These are phyloP conservation scores for Pollenia labialis DNA, from an alignment of 2,888 invertebrate genomes.

Conservation along the genomic window DNA sequence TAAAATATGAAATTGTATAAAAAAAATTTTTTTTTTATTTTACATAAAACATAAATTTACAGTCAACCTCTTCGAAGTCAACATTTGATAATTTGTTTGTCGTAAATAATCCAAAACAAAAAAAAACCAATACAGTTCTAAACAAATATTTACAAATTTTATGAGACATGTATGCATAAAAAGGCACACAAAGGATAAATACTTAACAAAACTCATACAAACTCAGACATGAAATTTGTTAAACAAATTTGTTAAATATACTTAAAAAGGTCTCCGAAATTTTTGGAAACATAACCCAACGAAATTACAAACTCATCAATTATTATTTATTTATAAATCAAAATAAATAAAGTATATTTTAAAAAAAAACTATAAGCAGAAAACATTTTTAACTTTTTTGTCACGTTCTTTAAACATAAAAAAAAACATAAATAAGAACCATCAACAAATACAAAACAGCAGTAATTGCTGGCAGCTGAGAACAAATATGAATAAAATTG, in stretches of 20 bases:
- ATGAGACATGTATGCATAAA: background rate
- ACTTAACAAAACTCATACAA: background rate
- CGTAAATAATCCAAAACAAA: background rate
- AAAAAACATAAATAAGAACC: too few species aligned
- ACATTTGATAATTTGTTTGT: slow-evolving; percentile 6
- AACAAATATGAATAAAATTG: background rate
- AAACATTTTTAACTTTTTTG: slow-evolving; percentile 1
- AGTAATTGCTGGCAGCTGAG: background rate
- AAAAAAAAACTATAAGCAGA: background rate
- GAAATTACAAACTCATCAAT: slow-evolving; percentile 34
- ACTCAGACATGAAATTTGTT: background rate
- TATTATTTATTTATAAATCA: slow-evolving; percentile 57
- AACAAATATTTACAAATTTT: slow-evolving; percentile 19
- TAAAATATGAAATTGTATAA: too few species aligned
- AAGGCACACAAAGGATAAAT: background rate
- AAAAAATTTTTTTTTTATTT: too few species aligned
- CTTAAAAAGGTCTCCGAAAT: background rate
- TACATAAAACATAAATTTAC: too few species aligned
- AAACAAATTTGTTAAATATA: slow-evolving; percentile 29
- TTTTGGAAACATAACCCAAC: background rate
- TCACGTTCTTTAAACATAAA: slow-evolving; percentile 28
- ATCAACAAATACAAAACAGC: background rate
- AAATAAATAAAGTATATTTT: slow-evolving; percentile 7
- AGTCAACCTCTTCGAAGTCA: background rate
- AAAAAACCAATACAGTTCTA: background rate